Conservation (phyloP, 2,113 vertebrate genomes). For the Illadopsis cleaveri region DNA sequence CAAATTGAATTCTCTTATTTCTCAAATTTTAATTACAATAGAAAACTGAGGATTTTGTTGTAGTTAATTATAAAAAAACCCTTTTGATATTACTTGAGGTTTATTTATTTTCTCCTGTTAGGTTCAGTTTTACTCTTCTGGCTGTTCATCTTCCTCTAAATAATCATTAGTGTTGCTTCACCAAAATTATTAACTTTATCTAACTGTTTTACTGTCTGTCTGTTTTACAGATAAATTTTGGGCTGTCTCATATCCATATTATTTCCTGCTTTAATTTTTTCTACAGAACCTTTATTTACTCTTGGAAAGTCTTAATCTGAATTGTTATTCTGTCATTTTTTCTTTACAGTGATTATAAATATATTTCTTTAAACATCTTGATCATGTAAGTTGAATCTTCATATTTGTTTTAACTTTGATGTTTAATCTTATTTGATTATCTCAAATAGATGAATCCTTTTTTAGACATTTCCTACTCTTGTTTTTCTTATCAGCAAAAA, state of each 20-base stretch:
- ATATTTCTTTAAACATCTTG: not conserved
- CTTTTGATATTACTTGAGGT: not conserved
- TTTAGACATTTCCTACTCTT: not conserved
- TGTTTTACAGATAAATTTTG: not conserved
- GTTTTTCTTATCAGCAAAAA: not conserved
- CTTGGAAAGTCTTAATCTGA: not conserved
- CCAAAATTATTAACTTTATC: not conserved
- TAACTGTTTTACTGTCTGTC: not conserved
- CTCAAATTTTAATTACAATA: not conserved
- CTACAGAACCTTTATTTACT: not conserved
- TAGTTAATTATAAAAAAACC: not conserved
- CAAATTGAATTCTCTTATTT: not conserved
- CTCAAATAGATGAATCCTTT: not conserved
- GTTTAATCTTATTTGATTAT: not conserved
- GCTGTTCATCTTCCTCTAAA: not conserved
- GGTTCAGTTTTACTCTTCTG: not conserved
- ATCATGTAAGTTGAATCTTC: not conserved
- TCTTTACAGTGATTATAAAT: not conserved
- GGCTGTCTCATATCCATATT: not conserved
- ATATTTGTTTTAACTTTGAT: not conserved
- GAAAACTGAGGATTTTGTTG: not conserved
- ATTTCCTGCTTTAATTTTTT: not conserved
- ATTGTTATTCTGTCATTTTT: not conserved
- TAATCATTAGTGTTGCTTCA: not conserved
- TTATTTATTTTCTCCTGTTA: slow-evolving; percentile 6